Percentiles rank a stretch among this genome's conserved stretches.
Evolutionary conservation across 2,113 vertebrate species (phyloP).

Genomic region (Chunga burmeisteri): DNA sequence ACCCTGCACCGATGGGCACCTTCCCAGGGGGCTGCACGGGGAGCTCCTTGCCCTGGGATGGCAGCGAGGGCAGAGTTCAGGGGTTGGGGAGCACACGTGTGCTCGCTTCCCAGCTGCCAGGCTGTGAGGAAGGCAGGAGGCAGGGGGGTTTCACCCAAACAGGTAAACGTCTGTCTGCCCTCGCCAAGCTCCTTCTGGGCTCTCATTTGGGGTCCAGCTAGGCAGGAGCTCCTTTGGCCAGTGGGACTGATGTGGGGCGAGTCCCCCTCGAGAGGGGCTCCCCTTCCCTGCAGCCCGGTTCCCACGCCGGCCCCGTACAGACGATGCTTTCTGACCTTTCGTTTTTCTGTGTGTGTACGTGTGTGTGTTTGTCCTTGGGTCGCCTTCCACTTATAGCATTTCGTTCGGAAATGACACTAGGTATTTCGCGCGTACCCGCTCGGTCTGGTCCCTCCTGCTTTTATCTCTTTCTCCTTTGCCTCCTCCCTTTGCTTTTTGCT

Average conservation of each 20-base stretch:
- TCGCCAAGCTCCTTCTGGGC: neutral
- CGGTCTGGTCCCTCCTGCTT: slow-evolving; percentile 52
- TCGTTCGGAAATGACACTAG: slow-evolving; percentile 89
- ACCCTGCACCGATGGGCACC: neutral
- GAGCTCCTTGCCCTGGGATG: neutral
- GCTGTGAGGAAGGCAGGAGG: neutral
- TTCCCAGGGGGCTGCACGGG: neutral
- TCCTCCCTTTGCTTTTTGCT: slow-evolving; percentile 38
- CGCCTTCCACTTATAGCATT: slow-evolving; percentile 84
- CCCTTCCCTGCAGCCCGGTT: neutral
- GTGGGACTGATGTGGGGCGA: accelerated
- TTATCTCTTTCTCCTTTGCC: slow-evolving; percentile 14
- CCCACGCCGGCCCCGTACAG: neutral
- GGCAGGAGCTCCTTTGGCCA: neutral
- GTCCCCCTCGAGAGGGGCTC: neutral
- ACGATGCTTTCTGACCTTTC: slow-evolving; percentile 74
- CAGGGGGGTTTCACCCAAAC: neutral
- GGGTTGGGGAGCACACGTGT: neutral
- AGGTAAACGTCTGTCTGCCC: neutral
- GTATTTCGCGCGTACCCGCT: slow-evolving; percentile 74
- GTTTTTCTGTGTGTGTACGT: slow-evolving; percentile 75
- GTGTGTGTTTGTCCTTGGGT: slow-evolving; percentile 76
- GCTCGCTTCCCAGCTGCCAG: neutral
- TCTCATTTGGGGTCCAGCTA: neutral
- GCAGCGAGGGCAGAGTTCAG: neutral